Percentiles rank a stretch among this genome's conserved stretches.
phyloP scores from a whole-genome alignment of 2,888 invertebrate species.

The Drosophila eohydei region DNA sequence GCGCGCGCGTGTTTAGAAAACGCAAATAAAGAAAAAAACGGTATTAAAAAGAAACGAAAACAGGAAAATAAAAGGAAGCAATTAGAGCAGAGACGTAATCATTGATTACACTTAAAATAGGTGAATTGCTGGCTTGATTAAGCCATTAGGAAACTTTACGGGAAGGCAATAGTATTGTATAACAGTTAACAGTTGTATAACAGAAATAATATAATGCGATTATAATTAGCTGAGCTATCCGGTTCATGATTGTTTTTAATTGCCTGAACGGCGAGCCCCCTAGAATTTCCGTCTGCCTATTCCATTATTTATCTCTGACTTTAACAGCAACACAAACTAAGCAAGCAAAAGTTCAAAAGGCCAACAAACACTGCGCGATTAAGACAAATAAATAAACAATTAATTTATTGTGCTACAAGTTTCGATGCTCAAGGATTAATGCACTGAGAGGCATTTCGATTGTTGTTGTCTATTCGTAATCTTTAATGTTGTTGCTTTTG shows the following conservation, averaged over 20 bases:
- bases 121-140: constrained; percentile 1
- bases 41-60: constrained; percentile 44
- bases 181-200: constrained; percentile 1
- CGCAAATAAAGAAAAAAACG: constrained; percentile 40
- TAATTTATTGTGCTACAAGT: constrained; percentile 36
- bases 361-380: constrained; percentile 55
- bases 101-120: constrained; percentile 58
- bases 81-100: constrained; percentile 46
- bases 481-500: constrained; percentile 13
- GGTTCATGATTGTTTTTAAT: constrained; percentile 5
- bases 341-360: constrained; percentile 67
- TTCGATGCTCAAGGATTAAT: constrained; percentile 68
- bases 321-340: constrained; percentile 20
- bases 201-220: background rate
- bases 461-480: constrained; percentile 28
- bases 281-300: background rate
- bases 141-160: background rate
- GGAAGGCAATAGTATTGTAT: constrained; percentile 14
- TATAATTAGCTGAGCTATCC: constrained; percentile 5
- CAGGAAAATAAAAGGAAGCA: constrained; percentile 40
- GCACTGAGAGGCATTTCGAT: constrained; percentile 28
- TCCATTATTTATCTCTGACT: constrained; percentile 24
- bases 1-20: constrained; percentile 72
- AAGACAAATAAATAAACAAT: constrained; percentile 56
- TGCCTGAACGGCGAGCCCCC: constrained; percentile 43